Conservation (phyloP, 2,797 vertebrate species). For the Pseudochromis fuscus region DNA sequence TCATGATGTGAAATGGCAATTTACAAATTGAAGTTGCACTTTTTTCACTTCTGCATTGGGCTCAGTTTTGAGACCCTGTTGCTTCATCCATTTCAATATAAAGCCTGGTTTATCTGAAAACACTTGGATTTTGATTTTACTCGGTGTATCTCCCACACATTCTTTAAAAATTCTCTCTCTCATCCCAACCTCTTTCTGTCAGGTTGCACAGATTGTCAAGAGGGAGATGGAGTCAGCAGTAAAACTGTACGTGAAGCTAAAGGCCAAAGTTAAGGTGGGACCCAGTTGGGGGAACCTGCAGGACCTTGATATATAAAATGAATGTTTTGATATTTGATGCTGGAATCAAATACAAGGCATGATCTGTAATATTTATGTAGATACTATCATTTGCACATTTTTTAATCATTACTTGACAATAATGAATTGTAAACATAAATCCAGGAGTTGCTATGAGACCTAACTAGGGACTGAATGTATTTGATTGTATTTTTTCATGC, state of each 20-base stretch:
- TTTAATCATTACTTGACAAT: conserved; percentile 33
- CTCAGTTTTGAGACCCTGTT: too few species aligned
- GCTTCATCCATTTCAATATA: too few species aligned
- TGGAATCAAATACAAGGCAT: background rate
- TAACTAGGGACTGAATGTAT: conserved; percentile 55
- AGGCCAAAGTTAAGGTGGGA: conserved; percentile 92
- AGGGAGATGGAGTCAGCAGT: conserved; percentile 94
- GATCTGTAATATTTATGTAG: conserved; percentile 7
- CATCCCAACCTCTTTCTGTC: conserved; percentile 1
- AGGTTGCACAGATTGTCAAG: conserved; percentile 97
- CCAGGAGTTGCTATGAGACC: background rate
- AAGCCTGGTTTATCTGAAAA: background rate
- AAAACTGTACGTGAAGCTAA: conserved; percentile 91
- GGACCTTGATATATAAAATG: conserved; percentile 87
- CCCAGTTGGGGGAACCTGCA: conserved; percentile 94
- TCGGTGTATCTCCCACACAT: background rate
- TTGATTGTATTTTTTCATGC: conserved; percentile 10
- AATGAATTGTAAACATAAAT: conserved; percentile 55
- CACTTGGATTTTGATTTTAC: background rate
- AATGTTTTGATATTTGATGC: conserved; percentile 8
- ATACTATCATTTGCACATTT: conserved; percentile 14
- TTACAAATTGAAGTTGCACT: too few species aligned
- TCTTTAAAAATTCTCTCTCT: background rate
- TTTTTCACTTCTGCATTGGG: too few species aligned
- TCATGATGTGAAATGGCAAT: too few species aligned